Conservation (phyloP, 2,797 vertebrate species). For the Anguilla pacifica region DNA sequence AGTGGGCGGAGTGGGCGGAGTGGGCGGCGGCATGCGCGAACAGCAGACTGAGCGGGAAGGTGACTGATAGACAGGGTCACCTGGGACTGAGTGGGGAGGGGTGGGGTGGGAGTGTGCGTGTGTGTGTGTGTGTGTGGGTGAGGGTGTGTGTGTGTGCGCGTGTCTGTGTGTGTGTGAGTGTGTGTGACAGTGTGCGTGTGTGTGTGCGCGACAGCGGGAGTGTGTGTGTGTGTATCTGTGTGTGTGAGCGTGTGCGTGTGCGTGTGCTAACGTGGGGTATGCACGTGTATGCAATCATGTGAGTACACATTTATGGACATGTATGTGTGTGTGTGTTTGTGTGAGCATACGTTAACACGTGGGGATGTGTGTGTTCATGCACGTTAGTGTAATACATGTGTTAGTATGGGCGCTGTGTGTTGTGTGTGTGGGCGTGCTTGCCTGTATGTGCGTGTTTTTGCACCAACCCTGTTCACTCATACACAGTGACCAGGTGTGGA, state of each 20-base stretch:
- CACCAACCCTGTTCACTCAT: too few relatives aligned
- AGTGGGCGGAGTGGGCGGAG: constrained; percentile 35
- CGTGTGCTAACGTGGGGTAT: background rate
- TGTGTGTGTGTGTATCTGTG: background rate
- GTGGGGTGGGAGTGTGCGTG: background rate
- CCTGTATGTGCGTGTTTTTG: background rate
- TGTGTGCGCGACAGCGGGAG: background rate
- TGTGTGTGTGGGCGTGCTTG: too few relatives aligned
- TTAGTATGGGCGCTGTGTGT: background rate
- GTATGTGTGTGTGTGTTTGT: background rate
- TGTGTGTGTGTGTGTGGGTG: background rate
- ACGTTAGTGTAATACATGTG: too few relatives aligned
- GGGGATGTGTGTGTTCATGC: background rate
- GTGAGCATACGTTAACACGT: background rate
- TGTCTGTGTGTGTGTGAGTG: background rate
- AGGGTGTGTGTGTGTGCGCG: background rate
- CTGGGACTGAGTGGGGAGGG: background rate
- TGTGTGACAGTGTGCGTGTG: too few relatives aligned
- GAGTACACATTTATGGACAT: background rate
- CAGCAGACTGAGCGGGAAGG: background rate
- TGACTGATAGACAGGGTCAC: background rate
- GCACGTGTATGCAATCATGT: background rate
- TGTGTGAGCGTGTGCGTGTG: background rate
- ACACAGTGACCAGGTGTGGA: too few relatives aligned
- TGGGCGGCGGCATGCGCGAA: constrained; percentile 42